Conservation (phyloP, 2,797 vertebrate genomes). For the Chromis chromis region DNA sequence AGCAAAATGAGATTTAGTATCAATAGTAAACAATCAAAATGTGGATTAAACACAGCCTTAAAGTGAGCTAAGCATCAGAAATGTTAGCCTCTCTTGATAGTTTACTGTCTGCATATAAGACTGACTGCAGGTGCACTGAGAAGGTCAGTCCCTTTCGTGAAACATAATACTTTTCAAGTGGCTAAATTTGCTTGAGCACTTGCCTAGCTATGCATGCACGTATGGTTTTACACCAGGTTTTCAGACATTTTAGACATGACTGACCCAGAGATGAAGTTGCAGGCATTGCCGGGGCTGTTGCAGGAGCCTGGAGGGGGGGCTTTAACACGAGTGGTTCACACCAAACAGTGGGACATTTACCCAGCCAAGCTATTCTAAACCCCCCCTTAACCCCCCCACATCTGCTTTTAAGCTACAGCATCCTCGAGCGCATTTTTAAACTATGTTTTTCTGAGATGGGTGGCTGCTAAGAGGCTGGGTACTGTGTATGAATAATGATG, state of each 20-base stretch:
- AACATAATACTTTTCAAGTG: conserved; percentile 47
- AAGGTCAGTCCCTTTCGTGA: conserved; percentile 36
- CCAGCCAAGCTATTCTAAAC: conserved; percentile 11
- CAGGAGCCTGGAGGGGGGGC: background rate
- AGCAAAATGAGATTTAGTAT: too few species aligned
- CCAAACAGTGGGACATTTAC: conserved; percentile 6
- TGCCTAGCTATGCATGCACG: conserved; percentile 4
- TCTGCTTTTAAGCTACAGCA: conserved; percentile 17
- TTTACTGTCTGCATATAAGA: background rate
- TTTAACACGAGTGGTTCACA: conserved; percentile 4
- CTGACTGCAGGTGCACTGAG: conserved; percentile 34
- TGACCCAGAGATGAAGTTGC: conserved; percentile 12
- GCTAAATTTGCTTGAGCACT: conserved; percentile 24
- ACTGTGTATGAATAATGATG: conserved; percentile 49
- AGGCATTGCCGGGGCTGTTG: background rate
- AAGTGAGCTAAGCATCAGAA: background rate
- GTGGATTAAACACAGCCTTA: background rate
- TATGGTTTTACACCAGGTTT: conserved; percentile 22
- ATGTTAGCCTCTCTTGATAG: background rate
- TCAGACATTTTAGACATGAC: conserved; percentile 30
- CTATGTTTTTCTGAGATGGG: conserved; percentile 23
- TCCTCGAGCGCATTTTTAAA: conserved; percentile 13
- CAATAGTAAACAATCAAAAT: too few species aligned
- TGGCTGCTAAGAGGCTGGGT: conserved; percentile 24
- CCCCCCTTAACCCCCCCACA: background rate